Base-by-base conservation (phyloP, 2,888 invertebrate genomes). In the Drosophila pegasa region DNA sequence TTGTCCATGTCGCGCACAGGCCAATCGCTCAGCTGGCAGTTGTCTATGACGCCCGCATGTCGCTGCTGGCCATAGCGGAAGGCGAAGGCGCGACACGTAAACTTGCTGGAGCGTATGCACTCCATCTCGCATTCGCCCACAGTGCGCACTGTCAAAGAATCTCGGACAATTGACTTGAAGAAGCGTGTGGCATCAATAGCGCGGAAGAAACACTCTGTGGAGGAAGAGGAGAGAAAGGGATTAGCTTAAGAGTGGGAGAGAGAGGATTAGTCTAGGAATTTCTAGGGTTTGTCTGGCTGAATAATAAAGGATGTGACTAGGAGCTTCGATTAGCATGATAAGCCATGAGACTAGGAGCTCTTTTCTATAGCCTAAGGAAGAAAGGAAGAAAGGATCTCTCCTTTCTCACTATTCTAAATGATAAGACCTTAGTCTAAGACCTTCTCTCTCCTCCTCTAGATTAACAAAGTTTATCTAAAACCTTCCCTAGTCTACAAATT, bases 81-180 rank as follows among this genome's bases (percentile, higher is more conserved):
- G 78, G 96, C 96, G 80, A 96, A 97, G 7, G 96, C 95, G 54
- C 96, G 94, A 86, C 97, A 97, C 54, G 95, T 95, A 92, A 97
- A 97, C 38, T 94, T 94, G 0, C 93, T 93, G 0, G 96, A 94
- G n/a, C 94, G 93, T 6, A 96, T 94, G 80, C 97, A 97, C 78
- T 96, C 96, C 9, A 95, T 93, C 89, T 97, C 96, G 80, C 97
- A 97, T 20, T 97, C 96, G 0, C 96, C 96, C 3, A 96, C 93
- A 0, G 95, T 95, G 7, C 95, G 94, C 0, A 95, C 95, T 0
- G 94, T 94, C 0, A 96, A 89, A 0, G 96, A 94, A 14, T 95
- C 95, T n/a, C 94, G 93, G 0, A 94, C 94, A 0, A 95, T 94
- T 0, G 93, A 92, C 3, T 94, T 94, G 14, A 94, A 94, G 59